Evolutionary conservation across 2,113 vertebrate species (phyloP).

Genomic region (Beaufortia kweichowensis): DNA sequence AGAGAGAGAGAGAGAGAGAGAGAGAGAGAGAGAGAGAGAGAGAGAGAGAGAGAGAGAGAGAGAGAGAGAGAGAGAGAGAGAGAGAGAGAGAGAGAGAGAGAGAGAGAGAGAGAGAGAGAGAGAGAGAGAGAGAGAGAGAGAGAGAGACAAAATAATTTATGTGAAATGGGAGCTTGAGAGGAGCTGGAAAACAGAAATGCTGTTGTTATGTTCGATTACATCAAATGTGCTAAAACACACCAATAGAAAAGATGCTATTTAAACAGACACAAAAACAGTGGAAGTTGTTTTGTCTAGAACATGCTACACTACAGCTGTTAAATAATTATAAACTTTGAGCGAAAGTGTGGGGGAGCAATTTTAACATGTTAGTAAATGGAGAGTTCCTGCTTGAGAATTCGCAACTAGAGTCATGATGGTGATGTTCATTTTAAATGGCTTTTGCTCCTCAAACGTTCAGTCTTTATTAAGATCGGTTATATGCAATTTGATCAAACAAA

Average conservation of each 20-base stretch:
- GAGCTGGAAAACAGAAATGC: background rate
- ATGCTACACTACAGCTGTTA: background rate
- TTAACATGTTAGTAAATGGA: too few relatives aligned
- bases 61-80: too few relatives aligned
- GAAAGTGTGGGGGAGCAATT: too few relatives aligned
- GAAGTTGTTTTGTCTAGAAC: too few relatives aligned
- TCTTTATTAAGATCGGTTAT: too few relatives aligned
- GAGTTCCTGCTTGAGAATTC: background rate
- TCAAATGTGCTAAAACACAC: conserved; percentile 3
- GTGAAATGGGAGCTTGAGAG: background rate
- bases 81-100: background rate
- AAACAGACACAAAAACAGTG: background rate
- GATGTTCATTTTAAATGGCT: too few relatives aligned
- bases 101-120: background rate
- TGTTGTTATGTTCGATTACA: background rate
- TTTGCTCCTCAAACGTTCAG: too few relatives aligned
- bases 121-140: background rate
- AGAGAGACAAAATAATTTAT: background rate
- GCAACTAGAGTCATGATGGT: too few relatives aligned
- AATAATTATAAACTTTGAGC: background rate
- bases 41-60: background rate
- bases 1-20: background rate
- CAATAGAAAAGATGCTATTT: background rate
- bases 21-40: background rate
- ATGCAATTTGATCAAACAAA: too few relatives aligned